A percentile compares a stretch with the other conserved stretches of the same genome.
phyloP scores from a whole-genome alignment of 2,113 vertebrate genomes.

The Pavo muticus region DNA sequence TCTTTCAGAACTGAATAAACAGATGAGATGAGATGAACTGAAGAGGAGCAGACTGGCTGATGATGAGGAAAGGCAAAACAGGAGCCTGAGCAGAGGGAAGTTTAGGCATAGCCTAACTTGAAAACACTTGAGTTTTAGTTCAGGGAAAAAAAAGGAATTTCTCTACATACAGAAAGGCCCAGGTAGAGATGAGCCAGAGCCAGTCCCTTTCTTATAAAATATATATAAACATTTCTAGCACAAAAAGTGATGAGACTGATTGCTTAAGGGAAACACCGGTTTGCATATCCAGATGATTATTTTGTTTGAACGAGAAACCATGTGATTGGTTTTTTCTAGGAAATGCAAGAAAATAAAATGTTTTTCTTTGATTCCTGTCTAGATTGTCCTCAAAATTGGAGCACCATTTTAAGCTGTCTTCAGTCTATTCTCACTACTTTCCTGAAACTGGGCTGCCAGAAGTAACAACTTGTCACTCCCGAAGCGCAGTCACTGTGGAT shows the following conservation, averaged over 20 bases:
- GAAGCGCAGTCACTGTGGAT: conserved; percentile 91
- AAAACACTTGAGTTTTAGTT: neutral
- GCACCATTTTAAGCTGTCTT: conserved; percentile 87
- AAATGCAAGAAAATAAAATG: neutral
- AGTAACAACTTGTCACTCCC: conserved; percentile 93
- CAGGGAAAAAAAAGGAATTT: neutral
- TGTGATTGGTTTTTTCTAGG: neutral
- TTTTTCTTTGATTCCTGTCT: neutral
- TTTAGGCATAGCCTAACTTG: neutral
- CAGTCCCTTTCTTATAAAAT: neutral
- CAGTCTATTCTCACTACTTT: conserved; percentile 89
- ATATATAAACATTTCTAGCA: neutral
- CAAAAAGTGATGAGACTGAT: neutral
- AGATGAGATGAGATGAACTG: neutral
- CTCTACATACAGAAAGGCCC: neutral
- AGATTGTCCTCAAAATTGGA: conserved; percentile 78
- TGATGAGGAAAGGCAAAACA: neutral
- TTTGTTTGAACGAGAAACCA: neutral
- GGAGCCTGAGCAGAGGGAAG: neutral
- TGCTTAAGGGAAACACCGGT: neutral
- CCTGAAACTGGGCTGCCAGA: conserved; percentile 85
- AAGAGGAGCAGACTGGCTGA: neutral
- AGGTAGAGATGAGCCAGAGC: neutral
- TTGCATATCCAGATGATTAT: neutral
- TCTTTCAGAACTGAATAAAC: neutral